Evolutionary conservation across 2,113 vertebrate genomes (phyloP).

Genomic region (Gasterosteus nipponicus): DNA sequence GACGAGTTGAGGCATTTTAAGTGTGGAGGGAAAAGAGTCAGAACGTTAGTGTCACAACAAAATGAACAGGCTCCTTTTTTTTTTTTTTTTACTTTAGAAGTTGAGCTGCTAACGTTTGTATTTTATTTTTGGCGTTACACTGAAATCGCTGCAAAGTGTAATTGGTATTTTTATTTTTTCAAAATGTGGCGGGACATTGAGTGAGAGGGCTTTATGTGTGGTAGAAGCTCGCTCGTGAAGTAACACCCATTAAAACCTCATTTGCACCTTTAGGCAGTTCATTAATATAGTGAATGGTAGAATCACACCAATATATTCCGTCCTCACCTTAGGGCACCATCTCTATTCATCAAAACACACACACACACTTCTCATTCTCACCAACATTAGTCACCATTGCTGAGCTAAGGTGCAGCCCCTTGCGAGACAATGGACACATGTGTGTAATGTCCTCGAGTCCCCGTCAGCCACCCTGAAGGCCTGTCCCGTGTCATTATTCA

Average conservation of each 20-base stretch:
- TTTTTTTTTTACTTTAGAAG: constrained; percentile 80
- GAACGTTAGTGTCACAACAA: constrained; percentile 59
- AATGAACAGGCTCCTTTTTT: constrained; percentile 85
- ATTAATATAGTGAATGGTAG: constrained; percentile 92
- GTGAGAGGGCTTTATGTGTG: constrained; percentile 72
- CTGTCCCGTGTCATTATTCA: constrained; percentile 44
- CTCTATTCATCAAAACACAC: constrained; percentile 82
- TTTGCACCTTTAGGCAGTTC: constrained; percentile 98
- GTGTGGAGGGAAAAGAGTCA: constrained; percentile 62
- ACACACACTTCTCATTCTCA: constrained; percentile 82
- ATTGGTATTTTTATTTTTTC: constrained; percentile 66
- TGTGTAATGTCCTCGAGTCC: constrained; percentile 46
- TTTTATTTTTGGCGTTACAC: constrained; percentile 79
- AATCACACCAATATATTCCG: constrained; percentile 84
- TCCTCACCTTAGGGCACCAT: constrained; percentile 86
- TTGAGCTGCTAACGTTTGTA: constrained; percentile 82
- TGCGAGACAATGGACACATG: constrained; percentile 63
- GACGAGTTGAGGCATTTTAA: constrained; percentile 48
- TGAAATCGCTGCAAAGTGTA: constrained; percentile 83
- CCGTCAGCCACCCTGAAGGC: constrained; percentile 48
- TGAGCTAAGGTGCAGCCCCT: constrained; percentile 63
- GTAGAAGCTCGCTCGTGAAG: constrained; percentile 84
- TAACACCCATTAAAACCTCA: constrained; percentile 98
- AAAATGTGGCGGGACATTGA: constrained; percentile 81
- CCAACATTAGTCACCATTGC: constrained; percentile 71